A percentile compares a stretch with the other conserved stretches of the same genome.
phyloP scores from a whole-genome alignment of 2,797 vertebrate species.

The Acestrorhynchus altus region DNA sequence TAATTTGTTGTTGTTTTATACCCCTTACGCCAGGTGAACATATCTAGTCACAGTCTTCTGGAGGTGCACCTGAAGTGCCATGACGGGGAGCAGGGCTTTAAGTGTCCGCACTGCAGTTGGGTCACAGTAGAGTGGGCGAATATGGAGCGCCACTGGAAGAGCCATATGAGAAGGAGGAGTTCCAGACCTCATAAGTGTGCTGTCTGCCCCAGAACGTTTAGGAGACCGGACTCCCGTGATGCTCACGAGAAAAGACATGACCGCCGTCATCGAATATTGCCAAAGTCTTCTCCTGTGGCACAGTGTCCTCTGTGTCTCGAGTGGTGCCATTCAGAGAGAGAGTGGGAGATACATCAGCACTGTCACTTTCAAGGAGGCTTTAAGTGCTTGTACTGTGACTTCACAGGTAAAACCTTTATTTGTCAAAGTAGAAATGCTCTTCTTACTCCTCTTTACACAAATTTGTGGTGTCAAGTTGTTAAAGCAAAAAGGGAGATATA shows the following conservation, averaged over 20 bases:
- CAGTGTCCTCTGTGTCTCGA: slow-evolving; percentile 49
- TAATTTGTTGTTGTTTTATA: background rate
- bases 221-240: slow-evolving; percentile 54
- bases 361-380: slow-evolving; percentile 55
- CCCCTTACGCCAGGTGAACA: slow-evolving; percentile 31
- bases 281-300: slow-evolving; percentile 26
- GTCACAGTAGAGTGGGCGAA: slow-evolving; percentile 60
- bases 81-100: slow-evolving; percentile 60
- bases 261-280: slow-evolving; percentile 13
- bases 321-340: slow-evolving; percentile 53
- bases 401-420: slow-evolving; percentile 59
- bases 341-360: slow-evolving; percentile 56
- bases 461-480: too few species aligned
- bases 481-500: too few species aligned
- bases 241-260: slow-evolving; percentile 51
- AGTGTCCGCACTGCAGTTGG: slow-evolving; percentile 65
- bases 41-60: slow-evolving; percentile 45
- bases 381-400: slow-evolving; percentile 59
- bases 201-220: slow-evolving; percentile 54
- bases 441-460: too few species aligned
- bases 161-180: slow-evolving; percentile 37
- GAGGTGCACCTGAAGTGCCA: slow-evolving; percentile 61
- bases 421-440: background rate
- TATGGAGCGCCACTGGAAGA: slow-evolving; percentile 71
- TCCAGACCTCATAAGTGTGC: slow-evolving; percentile 51